Evolutionary conservation across 2,113 vertebrate genomes (phyloP), one percentile per base, ranked within the genome.

Genomic region (Caranx ignobilis): DNA sequence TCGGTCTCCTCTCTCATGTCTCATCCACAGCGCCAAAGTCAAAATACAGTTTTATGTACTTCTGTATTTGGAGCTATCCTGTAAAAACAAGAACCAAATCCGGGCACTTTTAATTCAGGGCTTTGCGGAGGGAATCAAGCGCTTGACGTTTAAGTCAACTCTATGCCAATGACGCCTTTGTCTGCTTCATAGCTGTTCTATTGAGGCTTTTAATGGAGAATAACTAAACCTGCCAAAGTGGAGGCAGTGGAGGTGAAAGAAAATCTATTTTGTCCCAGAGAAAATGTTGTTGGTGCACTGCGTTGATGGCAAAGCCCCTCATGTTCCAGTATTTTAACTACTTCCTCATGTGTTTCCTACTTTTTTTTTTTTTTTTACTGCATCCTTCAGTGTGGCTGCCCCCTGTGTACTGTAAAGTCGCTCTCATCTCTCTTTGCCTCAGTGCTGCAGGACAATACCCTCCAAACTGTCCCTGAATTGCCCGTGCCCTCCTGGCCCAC

Each of bases 41-140:
- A 66, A 87, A 87, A 85, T 84, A 77, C 26, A 18, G 67, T 64
- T 93, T 90, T 83, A 89, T 88, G 82, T 77, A 54, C 80, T 31
- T 85, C 82, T 88, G 85, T 85, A 87, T 91, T 85, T 75, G n/a
- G 83, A 84, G 66, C 70, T n/a, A 39, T 84, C 73, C 88, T 82
- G 72, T 11, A 60, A 82, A 92, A 91, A 92, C 84, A 89, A 71
- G 63, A 86, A 54, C 64, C 65, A 74, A 78, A 76, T 83, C 79
- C 78, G 57, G 76, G 41, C 60, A 71, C 81, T 79, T 87, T 86
- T 74, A 50, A 84, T 84, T 88, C 66, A 57, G 69, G 47, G 31
- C 77, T 59, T 59, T 74, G 35, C 32, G 34, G 59, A 4, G 16
- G 76, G 45, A 86, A 79, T 83, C 71, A 74, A 85, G 48, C 26